Evolutionary conservation across 2,888 invertebrate genomes (phyloP).

Genomic region (Drosophila mimica): DNA sequence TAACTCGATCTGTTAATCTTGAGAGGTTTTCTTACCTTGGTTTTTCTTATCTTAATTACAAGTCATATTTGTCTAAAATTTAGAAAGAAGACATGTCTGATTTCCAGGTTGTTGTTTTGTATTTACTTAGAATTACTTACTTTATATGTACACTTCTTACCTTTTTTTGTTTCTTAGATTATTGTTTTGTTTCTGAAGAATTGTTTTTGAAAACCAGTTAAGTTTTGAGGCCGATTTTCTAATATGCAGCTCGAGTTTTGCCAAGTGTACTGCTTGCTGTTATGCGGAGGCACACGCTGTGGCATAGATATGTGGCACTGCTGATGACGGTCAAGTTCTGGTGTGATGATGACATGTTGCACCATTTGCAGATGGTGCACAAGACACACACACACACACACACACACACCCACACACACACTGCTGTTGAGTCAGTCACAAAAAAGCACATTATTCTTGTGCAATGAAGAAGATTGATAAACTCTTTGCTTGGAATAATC

Average conservation of each 20-base stretch:
- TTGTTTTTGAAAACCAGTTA: too few species aligned
- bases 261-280: neutral
- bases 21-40: neutral
- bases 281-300: constrained; percentile 10
- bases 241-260: neutral
- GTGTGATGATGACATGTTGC: constrained; percentile 34
- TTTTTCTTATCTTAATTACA: neutral
- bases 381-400: constrained; percentile 16
- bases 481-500: neutral
- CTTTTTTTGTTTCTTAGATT: too few species aligned
- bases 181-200: too few species aligned
- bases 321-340: constrained; percentile 34
- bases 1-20: neutral
- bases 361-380: constrained; percentile 11
- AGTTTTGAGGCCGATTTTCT: too few species aligned
- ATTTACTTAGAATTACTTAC: neutral
- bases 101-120: too few species aligned
- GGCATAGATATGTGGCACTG: constrained; percentile 5
- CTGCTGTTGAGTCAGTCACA: constrained; percentile 8
- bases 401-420: constrained; percentile 12
- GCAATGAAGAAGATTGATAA: neutral
- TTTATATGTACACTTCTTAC: neutral
- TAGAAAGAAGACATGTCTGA: neutral
- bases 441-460: neutral
- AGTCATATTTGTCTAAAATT: neutral